Percentiles rank a stretch among this genome's conserved stretches.
Conservation (phyloP, 92 coral and sea anemone genomes). For the Muricea muricata region DNA sequence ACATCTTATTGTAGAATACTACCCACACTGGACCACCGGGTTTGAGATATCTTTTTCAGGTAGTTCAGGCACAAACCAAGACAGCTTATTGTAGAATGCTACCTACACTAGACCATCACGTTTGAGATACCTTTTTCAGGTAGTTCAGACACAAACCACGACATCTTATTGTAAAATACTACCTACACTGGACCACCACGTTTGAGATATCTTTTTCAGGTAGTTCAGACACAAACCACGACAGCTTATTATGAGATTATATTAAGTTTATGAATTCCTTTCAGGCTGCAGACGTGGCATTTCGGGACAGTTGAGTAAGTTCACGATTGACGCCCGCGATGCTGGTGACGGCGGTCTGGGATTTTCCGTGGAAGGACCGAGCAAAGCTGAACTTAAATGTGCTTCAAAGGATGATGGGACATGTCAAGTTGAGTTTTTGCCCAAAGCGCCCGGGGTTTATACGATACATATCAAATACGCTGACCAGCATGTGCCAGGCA, state of each 20-base stretch:
- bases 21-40: too few relatives aligned
- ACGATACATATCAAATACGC: slow-evolving; percentile 95
- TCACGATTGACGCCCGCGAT: slow-evolving; percentile 95
- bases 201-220: not conserved
- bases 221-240: not conserved
- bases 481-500: slow-evolving; percentile 97
- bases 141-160: too few relatives aligned
- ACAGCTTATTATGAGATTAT: not conserved
- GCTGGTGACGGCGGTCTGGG: slow-evolving; percentile 99
- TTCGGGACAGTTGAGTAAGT: slow-evolving; percentile 77
- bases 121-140: too few relatives aligned
- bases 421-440: slow-evolving; percentile 91
- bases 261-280: not conserved
- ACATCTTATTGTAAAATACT: too few relatives aligned
- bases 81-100: too few relatives aligned
- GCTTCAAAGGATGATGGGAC: slow-evolving; percentile 97
- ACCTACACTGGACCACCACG: too few relatives aligned
- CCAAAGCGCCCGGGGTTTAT: slow-evolving; percentile 90
- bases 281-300: slow-evolving; percentile 86
- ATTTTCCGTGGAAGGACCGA: slow-evolving; percentile 98
- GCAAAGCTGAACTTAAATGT: slow-evolving; percentile 97
- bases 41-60: too few relatives aligned
- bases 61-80: too few relatives aligned
- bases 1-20: too few relatives aligned
- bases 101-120: too few relatives aligned